These are phyloP conservation scores for Onychostoma macrolepis DNA, from an alignment of 2,113 vertebrate species.

Conservation along the genomic window DNA sequence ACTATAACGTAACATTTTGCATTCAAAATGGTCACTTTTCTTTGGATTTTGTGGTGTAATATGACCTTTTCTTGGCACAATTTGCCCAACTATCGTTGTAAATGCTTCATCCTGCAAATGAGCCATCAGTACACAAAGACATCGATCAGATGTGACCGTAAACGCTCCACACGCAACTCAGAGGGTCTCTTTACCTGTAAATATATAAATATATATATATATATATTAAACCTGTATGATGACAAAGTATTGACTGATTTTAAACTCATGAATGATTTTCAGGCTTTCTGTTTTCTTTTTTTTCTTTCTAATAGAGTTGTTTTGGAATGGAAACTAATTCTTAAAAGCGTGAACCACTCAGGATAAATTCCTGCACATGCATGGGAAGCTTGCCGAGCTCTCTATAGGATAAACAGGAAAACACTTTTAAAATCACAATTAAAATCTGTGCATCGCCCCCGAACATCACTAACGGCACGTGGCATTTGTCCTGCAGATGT, in stretches of 20 bases:
- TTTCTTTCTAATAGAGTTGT: conserved; percentile 1
- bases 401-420: conserved; percentile 14
- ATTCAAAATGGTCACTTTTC: background rate
- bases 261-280: conserved; percentile 9
- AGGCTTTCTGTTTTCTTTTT: conserved; percentile 8
- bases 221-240: conserved; percentile 28
- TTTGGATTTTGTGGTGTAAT: background rate
- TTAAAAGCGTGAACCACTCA: conserved; percentile 21
- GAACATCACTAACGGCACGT: background rate
- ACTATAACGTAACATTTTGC: background rate
- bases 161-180: background rate
- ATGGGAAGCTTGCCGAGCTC: conserved; percentile 36
- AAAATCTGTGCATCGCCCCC: background rate
- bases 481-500: background rate
- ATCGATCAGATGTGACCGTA: background rate
- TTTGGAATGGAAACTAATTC: conserved; percentile 26
- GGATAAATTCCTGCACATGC: conserved; percentile 32
- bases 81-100: background rate
- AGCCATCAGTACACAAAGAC: background rate
- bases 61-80: background rate
- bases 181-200: conserved; percentile 24
- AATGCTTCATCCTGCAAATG: background rate
- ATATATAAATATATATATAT: conserved; percentile 35
- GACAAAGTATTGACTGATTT: conserved; percentile 25
- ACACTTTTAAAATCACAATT: conserved; percentile 8